phyloP scores from a whole-genome alignment of 2,888 invertebrate species.

The Caenorhabditis sulstoni region DNA sequence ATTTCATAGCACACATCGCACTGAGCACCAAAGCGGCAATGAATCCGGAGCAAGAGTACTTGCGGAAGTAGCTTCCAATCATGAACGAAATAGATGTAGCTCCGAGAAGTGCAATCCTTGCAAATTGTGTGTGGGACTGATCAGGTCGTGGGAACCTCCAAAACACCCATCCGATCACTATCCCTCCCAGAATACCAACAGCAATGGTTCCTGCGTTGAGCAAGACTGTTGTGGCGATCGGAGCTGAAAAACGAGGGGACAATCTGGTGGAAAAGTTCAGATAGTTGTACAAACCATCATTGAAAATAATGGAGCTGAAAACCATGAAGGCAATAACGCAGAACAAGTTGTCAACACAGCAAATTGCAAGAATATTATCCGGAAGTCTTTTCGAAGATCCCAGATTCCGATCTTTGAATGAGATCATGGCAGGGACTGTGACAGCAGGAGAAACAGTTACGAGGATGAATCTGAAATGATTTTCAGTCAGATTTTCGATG shows the following conservation, averaged over 20 bases:
- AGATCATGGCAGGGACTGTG: conserved; percentile 36
- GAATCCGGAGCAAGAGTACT: conserved; percentile 20
- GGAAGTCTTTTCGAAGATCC: conserved; percentile 17
- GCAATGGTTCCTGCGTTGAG: conserved; percentile 20
- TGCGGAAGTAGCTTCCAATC: conserved; percentile 14
- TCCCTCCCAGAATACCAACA: conserved; percentile 4
- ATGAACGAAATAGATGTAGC: conserved; percentile 2
- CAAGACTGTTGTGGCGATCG: conserved; percentile 4
- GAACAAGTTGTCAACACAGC: conserved; percentile 30
- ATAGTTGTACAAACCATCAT: conserved; percentile 1
- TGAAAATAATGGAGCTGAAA: conserved; percentile 20
- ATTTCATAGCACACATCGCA: conserved; percentile 13
- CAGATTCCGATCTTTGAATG: conserved; percentile 14
- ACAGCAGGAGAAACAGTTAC: conserved; percentile 27
- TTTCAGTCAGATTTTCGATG: no score
- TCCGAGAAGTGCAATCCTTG: conserved; percentile 13
- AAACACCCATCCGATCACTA: conserved; percentile 14
- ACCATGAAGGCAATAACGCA: conserved; percentile 32
- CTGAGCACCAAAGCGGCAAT: background rate
- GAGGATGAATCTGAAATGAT: conserved; percentile 3
- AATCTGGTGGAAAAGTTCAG: background rate
- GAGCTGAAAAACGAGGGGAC: background rate
- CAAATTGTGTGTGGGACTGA: conserved; percentile 9
- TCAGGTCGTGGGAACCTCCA: conserved; percentile 19
- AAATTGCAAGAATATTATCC: conserved; percentile 29